Evolutionary conservation across 2,113 vertebrate genomes (phyloP).

Genomic region (Opisthocomus hoazin): DNA sequence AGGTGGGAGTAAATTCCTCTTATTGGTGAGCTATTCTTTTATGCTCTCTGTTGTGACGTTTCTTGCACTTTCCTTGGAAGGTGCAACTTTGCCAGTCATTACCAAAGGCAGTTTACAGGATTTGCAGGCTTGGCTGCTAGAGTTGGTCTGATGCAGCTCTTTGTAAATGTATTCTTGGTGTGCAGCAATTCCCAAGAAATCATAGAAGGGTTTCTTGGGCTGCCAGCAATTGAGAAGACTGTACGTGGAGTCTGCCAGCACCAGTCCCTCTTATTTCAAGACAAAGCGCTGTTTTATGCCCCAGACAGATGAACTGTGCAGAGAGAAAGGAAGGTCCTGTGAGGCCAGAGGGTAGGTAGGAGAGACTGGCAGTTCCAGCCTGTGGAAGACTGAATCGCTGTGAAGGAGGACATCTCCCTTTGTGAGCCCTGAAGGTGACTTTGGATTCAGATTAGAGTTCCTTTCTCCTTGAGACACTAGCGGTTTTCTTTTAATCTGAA

Average conservation of each 20-base stretch:
- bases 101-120: background rate
- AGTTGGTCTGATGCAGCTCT: background rate
- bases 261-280: background rate
- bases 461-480: background rate
- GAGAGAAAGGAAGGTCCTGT: background rate
- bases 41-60: background rate
- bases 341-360: background rate
- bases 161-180: background rate
- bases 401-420: background rate
- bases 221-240: background rate
- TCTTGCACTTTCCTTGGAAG: background rate
- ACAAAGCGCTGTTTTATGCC: background rate
- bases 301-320: background rate
- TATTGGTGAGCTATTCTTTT: background rate
- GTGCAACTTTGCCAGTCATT: background rate
- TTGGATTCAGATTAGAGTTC: background rate
- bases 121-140: background rate
- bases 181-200: background rate
- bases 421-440: background rate
- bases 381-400: background rate
- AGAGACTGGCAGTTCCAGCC: background rate
- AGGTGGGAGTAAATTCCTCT: background rate
- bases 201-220: background rate
- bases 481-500: background rate
- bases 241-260: background rate